Evolutionary conservation across 2,888 invertebrate species (phyloP).

Genomic region (Cremastinae sp.): DNA sequence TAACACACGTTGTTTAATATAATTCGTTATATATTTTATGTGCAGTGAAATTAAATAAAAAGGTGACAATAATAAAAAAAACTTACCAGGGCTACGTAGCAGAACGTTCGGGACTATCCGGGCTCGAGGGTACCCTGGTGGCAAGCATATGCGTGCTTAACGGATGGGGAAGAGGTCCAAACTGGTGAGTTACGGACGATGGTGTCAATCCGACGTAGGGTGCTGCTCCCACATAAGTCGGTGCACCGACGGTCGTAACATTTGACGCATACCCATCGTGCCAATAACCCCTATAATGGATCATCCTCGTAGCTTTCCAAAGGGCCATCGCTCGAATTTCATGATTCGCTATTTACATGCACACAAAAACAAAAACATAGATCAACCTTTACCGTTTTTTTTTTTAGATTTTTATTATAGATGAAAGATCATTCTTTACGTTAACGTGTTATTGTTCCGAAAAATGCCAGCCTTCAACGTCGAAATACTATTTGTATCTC

Average conservation of each 20-base stretch:
- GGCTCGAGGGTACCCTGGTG: constrained; percentile 65
- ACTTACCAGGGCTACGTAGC: constrained; percentile 73
- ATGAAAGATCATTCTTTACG: neutral
- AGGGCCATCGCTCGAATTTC: constrained; percentile 69
- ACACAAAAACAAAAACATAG: constrained; percentile 27
- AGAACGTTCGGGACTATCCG: constrained; percentile 70
- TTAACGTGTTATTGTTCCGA: too few relatives aligned
- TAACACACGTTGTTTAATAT: too few relatives aligned
- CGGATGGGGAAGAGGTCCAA: constrained; percentile 64
- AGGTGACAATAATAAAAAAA: neutral
- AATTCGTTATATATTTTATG: too few relatives aligned
- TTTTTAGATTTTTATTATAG: neutral
- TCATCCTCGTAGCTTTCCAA: constrained; percentile 66
- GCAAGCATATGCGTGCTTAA: constrained; percentile 64
- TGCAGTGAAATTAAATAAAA: too few relatives aligned
- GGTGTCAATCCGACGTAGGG: constrained; percentile 70
- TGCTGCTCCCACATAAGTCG: constrained; percentile 71
- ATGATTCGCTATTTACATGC: constrained; percentile 64
- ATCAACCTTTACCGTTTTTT: neutral
- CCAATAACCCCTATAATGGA: constrained; percentile 59
- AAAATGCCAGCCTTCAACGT: too few relatives aligned
- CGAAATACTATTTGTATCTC: too few relatives aligned
- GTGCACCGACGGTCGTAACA: constrained; percentile 64
- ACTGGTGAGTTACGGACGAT: constrained; percentile 62
- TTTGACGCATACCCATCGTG: constrained; percentile 55